Base-by-base conservation (phyloP, 1,140 invertebrate genomes). In the Bursaphelenchus mucronatus region DNA sequence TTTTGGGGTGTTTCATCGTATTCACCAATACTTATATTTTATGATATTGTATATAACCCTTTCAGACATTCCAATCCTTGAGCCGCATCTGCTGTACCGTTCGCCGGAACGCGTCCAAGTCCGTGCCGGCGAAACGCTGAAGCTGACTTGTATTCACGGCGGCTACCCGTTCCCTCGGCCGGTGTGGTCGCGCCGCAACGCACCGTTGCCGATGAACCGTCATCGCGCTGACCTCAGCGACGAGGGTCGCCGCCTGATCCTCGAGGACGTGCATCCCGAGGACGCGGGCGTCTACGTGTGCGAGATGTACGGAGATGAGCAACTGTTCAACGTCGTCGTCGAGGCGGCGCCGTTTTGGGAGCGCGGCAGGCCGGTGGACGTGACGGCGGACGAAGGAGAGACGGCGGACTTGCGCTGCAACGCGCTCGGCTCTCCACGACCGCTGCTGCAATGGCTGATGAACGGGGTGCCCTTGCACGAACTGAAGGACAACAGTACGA, bases 401-500 rank as follows among this genome's bases (percentile, higher is more conserved):
- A 89, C 87, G 9, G 89, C 90, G 0, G 86, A 87, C 69, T 92
- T 98, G 76, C 84, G 86, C 51, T 98, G 95, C 83, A 86, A 88
- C 63, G 94, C 94, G 0, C 87, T 85, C 8, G 94, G 93, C 64
- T 87, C 88, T 3, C 95, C 95, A 0, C 86, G 88, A 57, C 94
- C 95, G 0, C 86, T 89, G 67, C 92, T 96, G 55, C 88, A 90
- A 74, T 98, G 95, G 95, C 94, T 94, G 59, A 88, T 95, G 82
- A 97, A 99, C 85, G 94, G 94, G 86, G 71, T 75, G 76, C 85
- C 77, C 21, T 66, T 76, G 15, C 69, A 81, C 56, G 76, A 90
- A 81, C 87, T 89, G 1, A 85, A 87, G 11, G 83, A 84, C 0
- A 94, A 92, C 85, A 84, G 86, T 0, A 85, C 90, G 54, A 85